Conservation (phyloP, 2,113 vertebrate genomes). For the Fulmarus glacialis region DNA sequence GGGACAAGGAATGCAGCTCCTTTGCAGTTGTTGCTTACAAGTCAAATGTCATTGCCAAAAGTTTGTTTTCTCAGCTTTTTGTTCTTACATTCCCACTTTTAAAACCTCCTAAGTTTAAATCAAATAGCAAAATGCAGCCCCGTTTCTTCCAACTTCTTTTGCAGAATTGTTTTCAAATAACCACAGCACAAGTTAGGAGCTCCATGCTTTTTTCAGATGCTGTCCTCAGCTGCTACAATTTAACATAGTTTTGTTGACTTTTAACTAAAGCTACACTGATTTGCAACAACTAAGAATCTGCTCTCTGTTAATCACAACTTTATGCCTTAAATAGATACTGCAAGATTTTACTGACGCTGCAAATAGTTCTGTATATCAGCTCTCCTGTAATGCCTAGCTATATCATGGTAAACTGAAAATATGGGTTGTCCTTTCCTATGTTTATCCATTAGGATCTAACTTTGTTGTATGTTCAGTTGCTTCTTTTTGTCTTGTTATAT, state of each 20-base stretch:
- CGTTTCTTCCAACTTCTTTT: background rate
- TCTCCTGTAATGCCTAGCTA: background rate
- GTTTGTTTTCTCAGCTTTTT: slow-evolving; percentile 22
- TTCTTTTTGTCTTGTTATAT: background rate
- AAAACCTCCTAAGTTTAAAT: background rate
- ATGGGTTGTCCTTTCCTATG: background rate
- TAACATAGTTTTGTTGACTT: background rate
- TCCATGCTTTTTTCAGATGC: background rate
- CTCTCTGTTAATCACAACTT: background rate
- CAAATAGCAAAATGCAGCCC: background rate
- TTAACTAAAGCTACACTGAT: background rate
- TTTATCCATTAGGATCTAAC: background rate
- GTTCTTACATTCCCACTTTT: background rate
- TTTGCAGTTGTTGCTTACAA: background rate
- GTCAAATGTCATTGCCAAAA: background rate
- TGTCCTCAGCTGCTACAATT: background rate
- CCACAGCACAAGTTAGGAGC: background rate
- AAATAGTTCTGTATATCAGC: background rate
- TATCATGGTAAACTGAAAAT: background rate
- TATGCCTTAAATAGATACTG: background rate
- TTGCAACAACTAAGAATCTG: background rate
- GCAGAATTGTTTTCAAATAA: background rate
- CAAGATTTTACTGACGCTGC: background rate
- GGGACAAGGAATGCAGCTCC: background rate
- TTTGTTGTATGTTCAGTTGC: slow-evolving; percentile 5